phyloP scores from a whole-genome alignment of 1,140 invertebrate genomes.

The Holotrichia oblita region DNA sequence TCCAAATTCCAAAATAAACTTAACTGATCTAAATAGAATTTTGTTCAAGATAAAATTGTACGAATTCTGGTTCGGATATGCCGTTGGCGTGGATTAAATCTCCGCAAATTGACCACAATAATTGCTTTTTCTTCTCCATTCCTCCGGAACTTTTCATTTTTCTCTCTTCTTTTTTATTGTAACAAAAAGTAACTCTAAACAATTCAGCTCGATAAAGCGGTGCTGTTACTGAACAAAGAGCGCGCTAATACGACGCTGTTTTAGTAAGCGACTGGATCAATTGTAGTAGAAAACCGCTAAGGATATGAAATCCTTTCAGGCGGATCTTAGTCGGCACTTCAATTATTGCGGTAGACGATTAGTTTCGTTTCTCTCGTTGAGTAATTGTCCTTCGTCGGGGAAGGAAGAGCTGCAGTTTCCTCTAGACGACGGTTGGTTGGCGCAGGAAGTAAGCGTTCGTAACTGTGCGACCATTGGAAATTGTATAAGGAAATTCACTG shows the following conservation, averaged over 20 bases:
- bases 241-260: constrained; percentile 3
- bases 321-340: constrained; percentile 1
- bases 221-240: constrained; percentile 15
- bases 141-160: not conserved
- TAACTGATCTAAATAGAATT: too few relatives aligned
- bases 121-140: constrained; percentile 1
- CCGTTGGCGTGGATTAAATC: not conserved
- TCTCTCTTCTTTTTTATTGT: not conserved
- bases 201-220: not conserved
- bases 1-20: too few relatives aligned
- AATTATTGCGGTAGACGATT: constrained; percentile 12
- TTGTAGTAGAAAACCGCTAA: constrained; percentile 20
- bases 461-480: not conserved
- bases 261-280: not conserved
- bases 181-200: constrained; percentile 6
- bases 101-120: constrained; percentile 2
- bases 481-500: not conserved
- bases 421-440: not conserved
- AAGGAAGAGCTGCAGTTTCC: not conserved
- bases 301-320: constrained; percentile 16
- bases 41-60: too few relatives aligned
- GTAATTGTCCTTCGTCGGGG: not conserved
- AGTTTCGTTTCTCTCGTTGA: constrained; percentile 12
- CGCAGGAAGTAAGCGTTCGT: constrained; percentile 4
- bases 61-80: not conserved